phyloP scores from a whole-genome alignment of 2,797 vertebrate genomes.

The Sebastiscus tertius region DNA sequence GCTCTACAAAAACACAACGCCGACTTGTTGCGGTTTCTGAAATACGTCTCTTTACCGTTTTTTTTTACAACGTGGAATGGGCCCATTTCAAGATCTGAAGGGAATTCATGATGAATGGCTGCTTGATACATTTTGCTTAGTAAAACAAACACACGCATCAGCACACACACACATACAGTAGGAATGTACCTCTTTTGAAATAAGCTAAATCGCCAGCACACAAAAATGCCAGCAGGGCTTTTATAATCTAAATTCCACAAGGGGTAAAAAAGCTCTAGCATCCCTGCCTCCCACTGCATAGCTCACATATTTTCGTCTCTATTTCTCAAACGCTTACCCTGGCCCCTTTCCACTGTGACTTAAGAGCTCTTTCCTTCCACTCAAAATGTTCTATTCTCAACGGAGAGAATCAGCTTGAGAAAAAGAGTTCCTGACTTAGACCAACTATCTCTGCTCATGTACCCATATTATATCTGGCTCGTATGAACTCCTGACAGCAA shows the following conservation, averaged over 20 bases:
- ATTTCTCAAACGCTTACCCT: slow-evolving; percentile 66
- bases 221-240: slow-evolving; percentile 63
- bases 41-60: slow-evolving; percentile 18
- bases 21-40: slow-evolving; percentile 31
- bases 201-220: slow-evolving; percentile 41
- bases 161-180: neutral
- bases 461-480: slow-evolving; percentile 45
- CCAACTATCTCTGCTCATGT: slow-evolving; percentile 63
- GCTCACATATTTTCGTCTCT: slow-evolving; percentile 80
- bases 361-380: slow-evolving; percentile 64
- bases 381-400: slow-evolving; percentile 64
- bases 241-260: slow-evolving; percentile 78
- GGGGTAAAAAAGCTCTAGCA: slow-evolving; percentile 62
- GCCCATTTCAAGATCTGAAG: slow-evolving; percentile 7
- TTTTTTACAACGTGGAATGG: slow-evolving; percentile 5
- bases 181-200: slow-evolving; percentile 56
- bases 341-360: slow-evolving; percentile 64
- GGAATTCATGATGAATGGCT: slow-evolving; percentile 18
- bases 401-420: slow-evolving; percentile 48
- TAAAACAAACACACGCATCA: slow-evolving; percentile 31
- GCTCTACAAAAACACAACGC: slow-evolving; percentile 15
- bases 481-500: slow-evolving; percentile 62
- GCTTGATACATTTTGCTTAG: slow-evolving; percentile 20
- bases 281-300: slow-evolving; percentile 82
- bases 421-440: slow-evolving; percentile 58